Percentiles rank a stretch among this genome's conserved stretches.
Conservation (phyloP, 1,140 invertebrate species). For the Papilio dardanus region DNA sequence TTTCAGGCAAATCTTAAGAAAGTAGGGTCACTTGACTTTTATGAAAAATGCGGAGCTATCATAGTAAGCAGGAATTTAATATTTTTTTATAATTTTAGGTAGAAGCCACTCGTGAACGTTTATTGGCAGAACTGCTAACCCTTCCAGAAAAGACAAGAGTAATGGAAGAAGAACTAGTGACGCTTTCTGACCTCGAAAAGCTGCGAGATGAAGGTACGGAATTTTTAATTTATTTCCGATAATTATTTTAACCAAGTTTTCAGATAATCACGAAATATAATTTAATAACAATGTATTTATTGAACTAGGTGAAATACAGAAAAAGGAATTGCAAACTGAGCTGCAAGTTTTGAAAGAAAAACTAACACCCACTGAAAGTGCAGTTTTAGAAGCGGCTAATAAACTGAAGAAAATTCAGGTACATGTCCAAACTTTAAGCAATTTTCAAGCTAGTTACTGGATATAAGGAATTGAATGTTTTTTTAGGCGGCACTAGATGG, state of each 20-base stretch:
- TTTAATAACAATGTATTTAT: no score
- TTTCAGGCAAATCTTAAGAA: conserved; percentile 79
- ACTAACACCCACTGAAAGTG: conserved; percentile 65
- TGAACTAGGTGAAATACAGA: conserved; percentile 64
- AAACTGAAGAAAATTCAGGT: conserved; percentile 76
- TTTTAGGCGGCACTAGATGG: conserved; percentile 85
- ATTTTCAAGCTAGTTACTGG: background rate
- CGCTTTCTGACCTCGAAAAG: conserved; percentile 77
- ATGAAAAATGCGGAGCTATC: background rate
- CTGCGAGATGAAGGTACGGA: conserved; percentile 71
- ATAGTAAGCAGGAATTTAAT: background rate
- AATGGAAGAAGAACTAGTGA: conserved; percentile 77
- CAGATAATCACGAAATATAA: no score
- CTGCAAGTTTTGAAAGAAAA: conserved; percentile 64
- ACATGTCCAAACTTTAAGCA: conserved; percentile 5
- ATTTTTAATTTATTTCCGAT: background rate
- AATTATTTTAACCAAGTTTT: no score
- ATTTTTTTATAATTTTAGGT: conserved; percentile 51
- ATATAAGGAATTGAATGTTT: conserved; percentile 26
- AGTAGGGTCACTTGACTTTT: conserved; percentile 50
- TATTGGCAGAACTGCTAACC: conserved; percentile 75
- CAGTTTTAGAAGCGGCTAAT: conserved; percentile 64
- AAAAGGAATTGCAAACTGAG: conserved; percentile 68
- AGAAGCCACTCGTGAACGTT: conserved; percentile 73
- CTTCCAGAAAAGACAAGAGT: conserved; percentile 77